Base-by-base conservation (phyloP, 2,888 invertebrate genomes). In the Drosophila koepferae region DNA sequence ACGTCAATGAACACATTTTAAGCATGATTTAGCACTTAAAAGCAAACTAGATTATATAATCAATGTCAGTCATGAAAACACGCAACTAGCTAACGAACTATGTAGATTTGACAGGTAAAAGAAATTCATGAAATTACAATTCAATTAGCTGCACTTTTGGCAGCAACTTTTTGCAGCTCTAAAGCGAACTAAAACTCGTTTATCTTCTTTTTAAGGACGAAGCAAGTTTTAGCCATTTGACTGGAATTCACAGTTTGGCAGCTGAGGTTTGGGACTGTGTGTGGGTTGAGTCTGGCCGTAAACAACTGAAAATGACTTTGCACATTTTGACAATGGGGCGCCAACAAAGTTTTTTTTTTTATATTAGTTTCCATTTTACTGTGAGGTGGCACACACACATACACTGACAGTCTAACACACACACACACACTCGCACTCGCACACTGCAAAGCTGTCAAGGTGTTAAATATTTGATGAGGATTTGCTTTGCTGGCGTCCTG, bases 291-390 rank as follows among this genome's bases (percentile, higher is more conserved):
- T 46, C 23, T 23, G 54, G 55, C 44, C 41, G 59, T 68, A 77
- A 81, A 72, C 63, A 83, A 73, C 81, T 71, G 58, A 48, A 70
- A 76, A 72, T 89, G 76, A 87, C 59, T 72, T 62, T 73, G 67
- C 62, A 64, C 63, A 68, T 73, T 73, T 65, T 60, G 53, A 68
- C 69, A 73, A 64, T 43, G 59, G 53, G 85, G 70, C 73, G 79
- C 82, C 85, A 64, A 44, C 58, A 67, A 87, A 81, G 59, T 72
- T 76, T 69, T 54, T 69, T 72, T 75, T 43, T 46, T 46, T 28
- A 14, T 44, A 2, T 23, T 23, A 20, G 20, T 46, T 46, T 62
- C 4, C 36, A 36, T 34, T 49, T 40, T 53, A 40, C 48, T 40
- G 23, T 40, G 78, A 70, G 20, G 20, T 2, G 62, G 49, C 63